Evolutionary conservation across 2,888 invertebrate species (phyloP), one percentile per base, ranked within the genome.

Genomic region (Brachyopa scutellaris): DNA sequence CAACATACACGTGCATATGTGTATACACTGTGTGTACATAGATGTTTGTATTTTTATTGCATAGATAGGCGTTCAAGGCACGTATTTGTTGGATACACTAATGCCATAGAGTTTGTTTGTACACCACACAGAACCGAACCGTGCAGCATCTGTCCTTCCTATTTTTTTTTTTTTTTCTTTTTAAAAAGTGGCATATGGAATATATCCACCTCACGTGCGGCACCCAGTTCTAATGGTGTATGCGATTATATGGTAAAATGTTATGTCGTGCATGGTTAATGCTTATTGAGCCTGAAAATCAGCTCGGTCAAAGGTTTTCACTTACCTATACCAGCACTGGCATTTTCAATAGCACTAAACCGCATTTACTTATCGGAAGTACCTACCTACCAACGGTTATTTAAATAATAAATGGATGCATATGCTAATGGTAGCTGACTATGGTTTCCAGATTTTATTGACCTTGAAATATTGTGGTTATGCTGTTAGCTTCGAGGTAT

Each of bases 251-350:
- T 53, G 64, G 69, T 76, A 76, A n/a, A 76, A 76, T 80, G 64
- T 70, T 76, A 76, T 61, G 76, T 76, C 80, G 76, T 76, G 76
- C 76, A 82, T 82, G 64, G 59, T 53, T 70, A 76, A 82, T 82
- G 80, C 64, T 82, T 69, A 76, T 82, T 82, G 80, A 82, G 76
- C 80, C 69, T 76, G 80, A 82, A 82, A 82, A 82, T 82, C 64
- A 70, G 69, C 45, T 76, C 70, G 80, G 80, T 76, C 80, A 82
- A 76, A 80, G 73, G 61, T 62, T 62, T 74, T 62, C 67, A 72
- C 49, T 67, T 73, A 73, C 47, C 19, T 23, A n/a, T n/a, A n/a
- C n/a, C n/a, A n/a, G 36, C 9, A 23, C 31, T 45, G 40, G 42
- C 47, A 26, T 74, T 73, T 73, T 62, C 67, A 73, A 79, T 79